Base-by-base conservation (phyloP, 2,113 vertebrate species). In the Micromys minutus region DNA sequence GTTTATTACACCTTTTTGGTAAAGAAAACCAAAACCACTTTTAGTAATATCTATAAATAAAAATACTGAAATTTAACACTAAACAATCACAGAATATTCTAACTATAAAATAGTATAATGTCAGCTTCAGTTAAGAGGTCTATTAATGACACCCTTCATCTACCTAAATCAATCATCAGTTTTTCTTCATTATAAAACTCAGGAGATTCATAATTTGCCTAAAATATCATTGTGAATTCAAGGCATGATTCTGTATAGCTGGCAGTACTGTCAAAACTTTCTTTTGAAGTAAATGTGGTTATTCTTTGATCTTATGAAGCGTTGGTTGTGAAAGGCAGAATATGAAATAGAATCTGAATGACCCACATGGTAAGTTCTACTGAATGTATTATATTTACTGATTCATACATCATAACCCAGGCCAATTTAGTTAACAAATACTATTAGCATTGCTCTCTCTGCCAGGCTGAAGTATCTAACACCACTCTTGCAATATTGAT, bases 51-150 rank as follows among this genome's bases (percentile, higher is more conserved):
- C 22, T 22, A 3, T 36, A 55, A 55, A 12, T 83, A 15, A 83
- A 59, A 83, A 39, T 26, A 15, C 52, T 26, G 55, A 55, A n/a
- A 17, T n/a, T 47, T 61, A 85, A 77, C 7, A 47, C 22, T 59
- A 9, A 50, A 8, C 2, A 26, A 61, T 71, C 3, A 13, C 5
- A 50, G 17, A 74, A 74, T 29, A 81, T 50, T 4, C 13, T 81
- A 83, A 77, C 4, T 15, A n/a, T 6, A 31, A 0, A 19, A 8
- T 76, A 19, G 11, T 1, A 59, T 71, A 86, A 71, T 42, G 17
- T 24, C 50, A 12, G 2, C 15, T 24, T 10, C 8, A 8, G 2
- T 9, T 50, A 7, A 3, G 15, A 21, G 0, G 0, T 6, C 50
- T 36, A 3, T 61, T 79, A 86, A 5, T 61, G 42, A 42, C 50